Evolutionary conservation across 2,797 vertebrate genomes (phyloP), one percentile per base, ranked within the genome.

Genomic region (Sphenopsis melanotis): DNA sequence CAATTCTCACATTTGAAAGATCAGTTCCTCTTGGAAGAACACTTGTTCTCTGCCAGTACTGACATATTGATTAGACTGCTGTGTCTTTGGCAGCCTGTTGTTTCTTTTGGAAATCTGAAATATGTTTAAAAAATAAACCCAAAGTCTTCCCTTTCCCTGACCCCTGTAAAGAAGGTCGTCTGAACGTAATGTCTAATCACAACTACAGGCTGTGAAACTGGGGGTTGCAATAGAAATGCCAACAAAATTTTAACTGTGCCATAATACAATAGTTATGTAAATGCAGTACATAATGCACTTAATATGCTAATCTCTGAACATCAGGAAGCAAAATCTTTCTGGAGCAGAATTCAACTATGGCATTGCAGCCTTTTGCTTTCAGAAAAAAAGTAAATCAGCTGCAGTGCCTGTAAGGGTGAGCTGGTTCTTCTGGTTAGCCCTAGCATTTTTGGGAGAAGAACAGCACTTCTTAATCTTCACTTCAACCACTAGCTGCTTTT

Each of bases 391-490:
- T 46, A 50, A 90, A 81, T 57, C 64, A 91, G 50, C 80, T 77
- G 37, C 79, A 83, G 57, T 87, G 56, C 34, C 57, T 89, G 34
- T 30, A 71, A 90, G 75, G 15, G 74, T 7, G 30, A 95, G 55
- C 81, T 95, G 71, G 78, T 89, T 84, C 89, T 95, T 89, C 74
- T 95, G 90, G 94, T 94, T 97, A 95, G 92, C 68, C 53, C 81
- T 78, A 82, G 87, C 85, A 90, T 96, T 96, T 91, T 85, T 87
- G 78, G 68, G 81, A 91, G 83, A 95, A 74, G 78, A 96, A 96
- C 95, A 94, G 93, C 76, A 52, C 88, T 97, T 87, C 84, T 83
- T 61, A 85, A 64, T 95, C 96, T 97, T 95, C 93, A 89, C 95
- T 91, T 86, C 49, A 96, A 93, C 92, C 92, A 53, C 71, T 71